Percentiles rank a stretch among this genome's conserved stretches.
Evolutionary conservation across 1,140 invertebrate species (phyloP).

Genomic region (Bombus difficillimus): DNA sequence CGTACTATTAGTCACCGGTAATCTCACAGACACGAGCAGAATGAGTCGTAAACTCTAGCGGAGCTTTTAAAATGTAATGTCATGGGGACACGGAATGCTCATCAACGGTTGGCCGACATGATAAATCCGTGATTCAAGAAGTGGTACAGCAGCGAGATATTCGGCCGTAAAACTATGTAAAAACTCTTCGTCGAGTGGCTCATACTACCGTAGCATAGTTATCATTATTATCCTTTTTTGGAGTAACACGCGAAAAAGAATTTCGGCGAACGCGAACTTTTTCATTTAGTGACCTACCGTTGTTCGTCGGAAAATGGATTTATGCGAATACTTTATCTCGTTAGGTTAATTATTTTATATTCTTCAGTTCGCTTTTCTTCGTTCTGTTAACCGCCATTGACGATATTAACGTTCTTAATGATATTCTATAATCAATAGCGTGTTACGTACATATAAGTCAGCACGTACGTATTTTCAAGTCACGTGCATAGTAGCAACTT

Average conservation of each 20-base stretch:
- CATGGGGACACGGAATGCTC: not conserved
- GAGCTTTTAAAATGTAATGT: not conserved
- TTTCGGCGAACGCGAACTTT: not conserved
- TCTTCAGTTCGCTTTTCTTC: too few species aligned
- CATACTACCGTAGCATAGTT: not conserved
- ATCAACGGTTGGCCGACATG: constrained; percentile 9
- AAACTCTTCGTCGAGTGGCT: not conserved
- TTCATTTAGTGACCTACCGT: not conserved
- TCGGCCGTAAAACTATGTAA: not conserved
- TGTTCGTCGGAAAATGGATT: not conserved
- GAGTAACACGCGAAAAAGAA: not conserved
- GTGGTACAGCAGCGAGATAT: not conserved
- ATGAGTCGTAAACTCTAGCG: not conserved
- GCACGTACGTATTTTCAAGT: too few species aligned
- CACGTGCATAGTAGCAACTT: too few species aligned
- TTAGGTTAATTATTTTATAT: not conserved
- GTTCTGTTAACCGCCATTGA: too few species aligned
- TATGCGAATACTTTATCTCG: not conserved
- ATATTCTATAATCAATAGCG: too few species aligned
- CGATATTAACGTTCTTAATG: too few species aligned
- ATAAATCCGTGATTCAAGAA: constrained; percentile 17
- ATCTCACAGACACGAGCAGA: not conserved
- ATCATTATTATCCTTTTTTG: not conserved
- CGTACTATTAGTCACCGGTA: not conserved
- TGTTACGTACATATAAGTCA: too few species aligned